These are phyloP conservation scores for Spialia ferax DNA, from an alignment of 2,888 invertebrate species.

Conservation along the genomic window DNA sequence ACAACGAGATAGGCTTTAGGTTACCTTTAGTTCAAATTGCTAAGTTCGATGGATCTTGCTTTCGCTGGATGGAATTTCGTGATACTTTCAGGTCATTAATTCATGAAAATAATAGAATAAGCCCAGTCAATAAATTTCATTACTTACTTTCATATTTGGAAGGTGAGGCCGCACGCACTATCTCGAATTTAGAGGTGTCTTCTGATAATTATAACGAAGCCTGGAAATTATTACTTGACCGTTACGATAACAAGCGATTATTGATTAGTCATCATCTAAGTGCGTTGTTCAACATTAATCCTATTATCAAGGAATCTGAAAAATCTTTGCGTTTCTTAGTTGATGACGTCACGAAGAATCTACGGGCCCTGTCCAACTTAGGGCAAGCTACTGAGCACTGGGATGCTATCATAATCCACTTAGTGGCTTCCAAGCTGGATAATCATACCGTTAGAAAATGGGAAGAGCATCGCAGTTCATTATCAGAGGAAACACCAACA, in stretches of 20 bases:
- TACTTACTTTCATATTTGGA: constrained; percentile 6
- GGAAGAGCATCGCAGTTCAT: background rate
- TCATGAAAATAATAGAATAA: constrained; percentile 3
- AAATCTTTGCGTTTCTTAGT: background rate
- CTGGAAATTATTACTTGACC: background rate
- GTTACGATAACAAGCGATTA: background rate
- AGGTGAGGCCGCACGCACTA: background rate
- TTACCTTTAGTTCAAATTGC: constrained; percentile 7
- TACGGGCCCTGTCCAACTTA: background rate
- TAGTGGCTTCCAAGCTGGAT: constrained; percentile 31
- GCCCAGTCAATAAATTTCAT: background rate
- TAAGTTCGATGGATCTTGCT: constrained; percentile 2
- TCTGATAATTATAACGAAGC: background rate
- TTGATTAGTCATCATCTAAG: background rate
- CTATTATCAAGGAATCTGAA: background rate
- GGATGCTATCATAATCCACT: constrained; percentile 13
- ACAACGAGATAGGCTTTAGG: background rate
- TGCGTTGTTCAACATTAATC: background rate
- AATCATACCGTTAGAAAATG: constrained; percentile 28
- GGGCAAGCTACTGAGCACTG: constrained; percentile 18
- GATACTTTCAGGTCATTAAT: background rate
- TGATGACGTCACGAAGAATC: constrained; percentile 1
- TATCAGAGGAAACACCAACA: background rate
- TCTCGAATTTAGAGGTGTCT: constrained; percentile 1
- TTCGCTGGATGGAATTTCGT: constrained; percentile 4